Conservation (phyloP, 2,797 vertebrate genomes). For the Hydrocynus forskahlii region DNA sequence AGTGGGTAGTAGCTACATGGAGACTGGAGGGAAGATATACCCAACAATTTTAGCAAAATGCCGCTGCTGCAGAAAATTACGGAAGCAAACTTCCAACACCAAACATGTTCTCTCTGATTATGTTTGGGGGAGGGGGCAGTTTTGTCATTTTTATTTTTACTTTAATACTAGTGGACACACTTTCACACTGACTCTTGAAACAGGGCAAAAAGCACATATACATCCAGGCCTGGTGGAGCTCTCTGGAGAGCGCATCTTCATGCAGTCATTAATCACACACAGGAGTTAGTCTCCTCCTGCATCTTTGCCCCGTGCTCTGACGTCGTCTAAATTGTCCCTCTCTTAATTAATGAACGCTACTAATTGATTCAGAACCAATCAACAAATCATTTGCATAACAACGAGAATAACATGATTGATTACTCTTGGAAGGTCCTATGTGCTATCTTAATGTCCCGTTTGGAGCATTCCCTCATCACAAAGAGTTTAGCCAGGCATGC, state of each 20-base stretch:
- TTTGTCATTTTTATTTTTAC: neutral
- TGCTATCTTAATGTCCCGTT: constrained; percentile 51
- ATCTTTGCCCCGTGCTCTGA: constrained; percentile 42
- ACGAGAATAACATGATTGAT: constrained; percentile 60
- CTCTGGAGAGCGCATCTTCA: constrained; percentile 52
- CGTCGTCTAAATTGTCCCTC: constrained; percentile 37
- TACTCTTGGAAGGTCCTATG: constrained; percentile 55
- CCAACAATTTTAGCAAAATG: too few species aligned
- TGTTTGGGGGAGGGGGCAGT: neutral
- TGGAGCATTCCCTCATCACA: constrained; percentile 40
- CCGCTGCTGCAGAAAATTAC: too few species aligned
- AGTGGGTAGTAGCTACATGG: too few species aligned
- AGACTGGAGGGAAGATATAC: too few species aligned
- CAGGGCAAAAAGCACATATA: neutral
- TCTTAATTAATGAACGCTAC: constrained; percentile 58
- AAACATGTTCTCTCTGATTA: neutral
- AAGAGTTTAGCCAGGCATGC: constrained; percentile 43
- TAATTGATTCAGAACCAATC: constrained; percentile 65
- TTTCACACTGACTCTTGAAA: constrained; percentile 26
- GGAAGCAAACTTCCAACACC: neutral
- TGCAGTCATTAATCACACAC: constrained; percentile 56
- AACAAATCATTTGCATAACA: constrained; percentile 61
- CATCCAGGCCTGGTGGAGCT: constrained; percentile 2
- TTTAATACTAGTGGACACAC: neutral
- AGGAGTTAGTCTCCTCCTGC: constrained; percentile 44